Conservation (phyloP, 1,140 invertebrate genomes). For the Eciton burchellii region DNA sequence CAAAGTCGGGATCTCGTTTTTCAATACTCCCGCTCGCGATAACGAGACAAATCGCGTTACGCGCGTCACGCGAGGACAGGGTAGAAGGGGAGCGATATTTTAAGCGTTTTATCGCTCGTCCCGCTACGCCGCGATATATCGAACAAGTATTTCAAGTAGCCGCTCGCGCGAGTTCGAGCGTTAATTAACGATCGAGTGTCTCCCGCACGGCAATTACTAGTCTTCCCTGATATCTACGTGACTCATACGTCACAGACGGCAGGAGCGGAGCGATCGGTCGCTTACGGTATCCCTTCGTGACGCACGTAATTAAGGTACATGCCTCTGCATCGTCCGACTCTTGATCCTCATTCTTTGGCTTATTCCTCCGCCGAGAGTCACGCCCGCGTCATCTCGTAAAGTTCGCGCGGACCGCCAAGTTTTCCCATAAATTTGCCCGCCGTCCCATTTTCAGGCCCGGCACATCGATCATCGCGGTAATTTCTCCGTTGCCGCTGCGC, state of each 20-base stretch:
- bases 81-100: constrained; percentile 33
- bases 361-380: constrained; percentile 22
- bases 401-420: constrained; percentile 56
- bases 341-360: constrained; percentile 50
- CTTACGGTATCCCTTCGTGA: neutral
- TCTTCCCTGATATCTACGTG: neutral
- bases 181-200: neutral
- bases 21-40: constrained; percentile 45
- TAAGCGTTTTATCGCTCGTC: constrained; percentile 40
- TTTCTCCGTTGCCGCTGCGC: constrained; percentile 51
- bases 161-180: constrained; percentile 7
- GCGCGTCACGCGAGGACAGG: constrained; percentile 2
- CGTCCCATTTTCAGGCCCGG: constrained; percentile 18
- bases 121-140: constrained; percentile 49
- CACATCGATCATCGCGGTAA: constrained; percentile 67
- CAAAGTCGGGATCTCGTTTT: constrained; percentile 74
- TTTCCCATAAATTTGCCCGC: constrained; percentile 66
- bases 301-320: constrained; percentile 27
- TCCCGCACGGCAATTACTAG: neutral
- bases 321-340: constrained; percentile 4
- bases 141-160: constrained; percentile 37
- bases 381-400: constrained; percentile 45
- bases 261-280: neutral
- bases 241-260: neutral
- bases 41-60: constrained; percentile 72